Evolutionary conservation across 2,888 invertebrate genomes (phyloP).

Genomic region (Mesorhabditis spiculigera): DNA sequence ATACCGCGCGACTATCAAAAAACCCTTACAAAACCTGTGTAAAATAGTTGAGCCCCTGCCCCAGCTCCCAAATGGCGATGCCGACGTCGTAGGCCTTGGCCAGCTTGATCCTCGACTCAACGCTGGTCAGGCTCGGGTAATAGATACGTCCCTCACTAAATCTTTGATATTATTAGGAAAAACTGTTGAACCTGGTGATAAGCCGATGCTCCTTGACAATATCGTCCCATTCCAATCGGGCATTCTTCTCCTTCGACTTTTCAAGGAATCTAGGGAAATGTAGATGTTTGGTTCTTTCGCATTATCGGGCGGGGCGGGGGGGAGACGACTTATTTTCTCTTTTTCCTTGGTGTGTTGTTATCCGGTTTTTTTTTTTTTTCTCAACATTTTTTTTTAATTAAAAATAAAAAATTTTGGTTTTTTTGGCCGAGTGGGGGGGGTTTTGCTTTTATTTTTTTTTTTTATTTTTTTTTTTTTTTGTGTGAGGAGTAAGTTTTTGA

Average conservation of each 20-base stretch:
- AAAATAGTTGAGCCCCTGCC: slow-evolving; percentile 48
- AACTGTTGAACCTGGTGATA: slow-evolving; percentile 13
- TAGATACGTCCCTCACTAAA: slow-evolving; percentile 20
- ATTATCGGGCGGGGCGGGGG: too few relatives aligned
- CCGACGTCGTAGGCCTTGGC: slow-evolving; percentile 40
- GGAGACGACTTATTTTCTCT: too few relatives aligned
- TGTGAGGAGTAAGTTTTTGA: too few relatives aligned
- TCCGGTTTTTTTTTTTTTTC: too few relatives aligned
- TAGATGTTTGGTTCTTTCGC: neutral
- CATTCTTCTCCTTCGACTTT: slow-evolving; percentile 21
- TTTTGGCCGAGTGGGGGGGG: too few relatives aligned
- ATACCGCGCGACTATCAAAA: neutral
- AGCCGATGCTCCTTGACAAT: slow-evolving; percentile 40
- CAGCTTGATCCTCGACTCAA: slow-evolving; percentile 42
- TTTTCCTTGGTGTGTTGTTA: too few relatives aligned
- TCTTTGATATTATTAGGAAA: neutral
- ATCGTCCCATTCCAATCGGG: slow-evolving; percentile 36
- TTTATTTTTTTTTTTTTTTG: too few relatives aligned
- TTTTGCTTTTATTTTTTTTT: too few relatives aligned
- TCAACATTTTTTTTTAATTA: too few relatives aligned
- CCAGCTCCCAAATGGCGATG: slow-evolving; percentile 54
- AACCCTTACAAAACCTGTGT: slow-evolving; percentile 23
- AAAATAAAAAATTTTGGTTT: too few relatives aligned
- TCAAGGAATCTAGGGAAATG: slow-evolving; percentile 36
- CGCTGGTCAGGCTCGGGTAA: slow-evolving; percentile 43